Evolutionary conservation across 1,140 invertebrate genomes (phyloP), one percentile per base, ranked within the genome.

Genomic region (Spodoptera frugiperda): DNA sequence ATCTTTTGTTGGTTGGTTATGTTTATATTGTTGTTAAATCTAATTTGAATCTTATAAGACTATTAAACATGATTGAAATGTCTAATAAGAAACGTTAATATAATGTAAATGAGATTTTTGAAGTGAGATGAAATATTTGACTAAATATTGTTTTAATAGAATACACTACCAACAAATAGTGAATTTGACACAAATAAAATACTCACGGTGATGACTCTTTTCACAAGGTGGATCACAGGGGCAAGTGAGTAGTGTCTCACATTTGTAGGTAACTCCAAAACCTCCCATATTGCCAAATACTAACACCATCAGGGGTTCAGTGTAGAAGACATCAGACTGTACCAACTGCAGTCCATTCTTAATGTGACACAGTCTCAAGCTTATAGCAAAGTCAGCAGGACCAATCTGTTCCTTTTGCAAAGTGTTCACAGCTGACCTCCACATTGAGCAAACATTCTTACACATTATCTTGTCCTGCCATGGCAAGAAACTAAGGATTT

Each of bases 401-500:
- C 49, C 15, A n/a, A 91, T 51, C 12, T 91, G 88, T 63, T 94
- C 89, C 46, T 82, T 89, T 14, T 79, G 80, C 21, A 94, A 63
- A 30, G 89, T 77, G 15, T 86, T 77, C 9, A 93, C 86, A 63
- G 88, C 91, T 44, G 90, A 91, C 12, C 82, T 48, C 94, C 94
- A 94, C 33, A 89, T 89, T 44, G 77, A 83, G 70, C 91, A 92
- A 11, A 94, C 93, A 81, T 84, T 80, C 54, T 88, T 89, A 67
- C 87, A 89, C 8, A 91, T 19, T 63, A 90, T 70, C 68, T 92
- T 90, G 5, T 94, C 91, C 75, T 92, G 92, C 94, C 94, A 94
- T 65, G 78, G 71, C 19, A 94, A 78, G 57, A 89, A 87, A 70
- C 89, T 88, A 33, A 94, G 61, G 70, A 94, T 92, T 55, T 89